Evolutionary conservation across 2,888 invertebrate genomes (phyloP).

Genomic region (Ormyrus rosae): DNA sequence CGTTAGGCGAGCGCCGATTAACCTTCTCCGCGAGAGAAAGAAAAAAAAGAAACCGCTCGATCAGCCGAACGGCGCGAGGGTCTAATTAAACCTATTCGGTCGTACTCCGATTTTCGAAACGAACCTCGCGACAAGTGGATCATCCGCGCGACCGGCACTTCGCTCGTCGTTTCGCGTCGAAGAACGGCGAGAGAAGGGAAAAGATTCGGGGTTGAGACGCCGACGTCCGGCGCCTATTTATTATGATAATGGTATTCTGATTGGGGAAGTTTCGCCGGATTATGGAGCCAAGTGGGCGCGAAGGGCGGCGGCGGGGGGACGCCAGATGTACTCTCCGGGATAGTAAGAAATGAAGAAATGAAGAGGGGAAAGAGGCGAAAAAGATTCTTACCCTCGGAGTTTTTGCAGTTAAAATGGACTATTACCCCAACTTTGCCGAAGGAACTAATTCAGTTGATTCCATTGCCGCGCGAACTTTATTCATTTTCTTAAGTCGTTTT

Average conservation of each 20-base stretch:
- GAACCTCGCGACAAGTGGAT: too few species aligned
- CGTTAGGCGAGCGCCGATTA: too few species aligned
- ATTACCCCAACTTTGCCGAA: slow-evolving; percentile 15
- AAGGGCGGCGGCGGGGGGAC: neutral
- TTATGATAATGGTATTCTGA: slow-evolving; percentile 53
- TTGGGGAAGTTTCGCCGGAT: slow-evolving; percentile 49
- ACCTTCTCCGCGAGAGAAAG: too few species aligned
- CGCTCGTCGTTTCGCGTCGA: neutral
- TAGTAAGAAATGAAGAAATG: neutral
- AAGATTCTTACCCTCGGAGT: slow-evolving; percentile 28
- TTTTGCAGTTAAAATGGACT: slow-evolving; percentile 47
- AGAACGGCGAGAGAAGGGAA: neutral
- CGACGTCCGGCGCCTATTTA: slow-evolving; percentile 38
- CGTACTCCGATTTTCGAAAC: too few species aligned
- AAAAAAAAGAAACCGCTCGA: too few species aligned
- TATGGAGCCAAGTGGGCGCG: slow-evolving; percentile 4
- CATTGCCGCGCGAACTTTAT: slow-evolving; percentile 38
- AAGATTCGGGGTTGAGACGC: neutral
- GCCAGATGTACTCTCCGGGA: slow-evolving; percentile 23
- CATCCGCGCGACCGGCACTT: neutral
- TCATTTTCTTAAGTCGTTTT: slow-evolving; percentile 47
- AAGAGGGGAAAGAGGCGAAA: slow-evolving; percentile 25
- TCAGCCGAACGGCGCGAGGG: too few species aligned
- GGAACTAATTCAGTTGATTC: slow-evolving; percentile 42
- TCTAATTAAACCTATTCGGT: too few species aligned